Conservation (phyloP, 2,888 invertebrate species). For the Oligia latruncula region DNA sequence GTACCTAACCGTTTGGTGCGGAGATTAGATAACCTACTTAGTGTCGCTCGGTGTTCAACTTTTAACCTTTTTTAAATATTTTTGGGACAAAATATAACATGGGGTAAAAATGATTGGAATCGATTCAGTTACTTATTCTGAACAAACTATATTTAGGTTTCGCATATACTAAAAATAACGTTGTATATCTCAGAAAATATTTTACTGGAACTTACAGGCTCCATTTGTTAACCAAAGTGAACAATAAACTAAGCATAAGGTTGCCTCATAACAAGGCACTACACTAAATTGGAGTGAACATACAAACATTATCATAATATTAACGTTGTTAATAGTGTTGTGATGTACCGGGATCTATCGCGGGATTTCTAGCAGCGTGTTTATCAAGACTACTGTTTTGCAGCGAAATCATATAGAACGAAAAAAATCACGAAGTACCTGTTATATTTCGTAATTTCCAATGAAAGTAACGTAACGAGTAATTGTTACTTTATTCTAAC, state of each 20-base stretch:
- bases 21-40: too few species aligned
- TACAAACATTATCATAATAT: conserved; percentile 38
- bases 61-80: too few species aligned
- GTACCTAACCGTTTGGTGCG: too few species aligned
- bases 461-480: neutral
- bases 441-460: neutral
- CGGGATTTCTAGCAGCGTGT: neutral
- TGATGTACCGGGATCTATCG: neutral
- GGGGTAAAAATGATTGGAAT: too few species aligned
- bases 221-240: conserved; percentile 21
- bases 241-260: conserved; percentile 35
- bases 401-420: neutral
- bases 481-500: too few species aligned
- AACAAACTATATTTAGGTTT: too few species aligned
- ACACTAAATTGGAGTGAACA: conserved; percentile 49
- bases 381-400: neutral
- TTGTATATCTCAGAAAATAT: neutral
- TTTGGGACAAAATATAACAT: too few species aligned
- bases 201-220: neutral
- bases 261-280: conserved; percentile 45
- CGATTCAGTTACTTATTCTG: too few species aligned
- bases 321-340: conserved; percentile 37
- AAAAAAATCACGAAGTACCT: neutral
- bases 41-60: too few species aligned
- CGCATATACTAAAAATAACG: too few species aligned